Percentiles rank a stretch among this genome's conserved stretches.
Evolutionary conservation across 1,140 invertebrate species (phyloP).

Genomic region (Gryon sp.): DNA sequence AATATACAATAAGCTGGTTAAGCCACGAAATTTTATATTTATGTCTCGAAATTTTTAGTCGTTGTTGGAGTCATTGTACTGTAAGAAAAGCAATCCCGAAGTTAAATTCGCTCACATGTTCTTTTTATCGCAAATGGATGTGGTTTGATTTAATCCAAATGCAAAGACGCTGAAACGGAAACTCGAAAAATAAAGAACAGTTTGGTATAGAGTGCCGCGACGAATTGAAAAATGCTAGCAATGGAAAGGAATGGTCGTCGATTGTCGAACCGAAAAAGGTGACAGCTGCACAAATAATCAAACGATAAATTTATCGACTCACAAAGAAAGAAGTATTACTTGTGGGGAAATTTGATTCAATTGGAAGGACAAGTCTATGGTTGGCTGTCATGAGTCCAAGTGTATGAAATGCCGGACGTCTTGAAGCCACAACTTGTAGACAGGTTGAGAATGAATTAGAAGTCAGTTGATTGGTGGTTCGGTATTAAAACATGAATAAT

Average conservation of each 20-base stretch:
- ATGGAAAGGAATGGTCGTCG: slow-evolving; percentile 1
- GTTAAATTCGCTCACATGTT: background rate
- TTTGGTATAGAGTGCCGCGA: slow-evolving; percentile 5
- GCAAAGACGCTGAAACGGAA: background rate
- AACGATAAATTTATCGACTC: slow-evolving; percentile 8
- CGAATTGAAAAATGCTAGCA: background rate
- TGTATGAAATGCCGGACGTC: background rate
- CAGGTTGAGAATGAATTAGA: slow-evolving; percentile 32
- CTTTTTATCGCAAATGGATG: slow-evolving; percentile 14
- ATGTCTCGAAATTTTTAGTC: background rate
- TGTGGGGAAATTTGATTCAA: slow-evolving; percentile 17
- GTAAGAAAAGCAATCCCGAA: slow-evolving; percentile 10
- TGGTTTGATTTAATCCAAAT: slow-evolving; percentile 24
- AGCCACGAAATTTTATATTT: no score
- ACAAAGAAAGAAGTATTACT: background rate
- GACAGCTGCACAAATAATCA: slow-evolving; percentile 11
- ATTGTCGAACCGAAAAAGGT: slow-evolving; percentile 16
- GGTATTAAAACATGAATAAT: slow-evolving; percentile 47
- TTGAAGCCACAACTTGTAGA: background rate
- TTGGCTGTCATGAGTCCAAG: background rate
- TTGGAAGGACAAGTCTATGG: background rate
- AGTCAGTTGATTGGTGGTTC: slow-evolving; percentile 32
- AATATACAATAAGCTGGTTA: no score
- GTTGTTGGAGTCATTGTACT: background rate
- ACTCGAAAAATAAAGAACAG: background rate